Percentiles rank a stretch among this genome's conserved stretches.
Evolutionary conservation across 2,113 vertebrate species (phyloP).

Genomic region (Patagioenas fasciata): DNA sequence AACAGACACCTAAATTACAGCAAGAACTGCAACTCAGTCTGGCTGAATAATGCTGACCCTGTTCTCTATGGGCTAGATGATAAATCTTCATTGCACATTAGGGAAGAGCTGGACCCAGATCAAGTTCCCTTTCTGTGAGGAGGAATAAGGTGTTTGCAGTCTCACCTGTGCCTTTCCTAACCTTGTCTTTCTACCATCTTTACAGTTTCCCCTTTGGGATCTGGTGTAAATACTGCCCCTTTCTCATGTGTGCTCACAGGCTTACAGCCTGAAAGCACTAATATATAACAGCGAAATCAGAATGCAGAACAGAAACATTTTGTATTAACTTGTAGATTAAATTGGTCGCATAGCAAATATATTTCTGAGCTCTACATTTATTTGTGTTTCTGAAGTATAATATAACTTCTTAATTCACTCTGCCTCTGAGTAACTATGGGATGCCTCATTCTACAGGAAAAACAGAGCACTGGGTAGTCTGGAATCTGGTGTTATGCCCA

Average conservation of each 20-base stretch:
- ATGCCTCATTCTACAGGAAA: neutral
- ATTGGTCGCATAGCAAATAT: constrained; percentile 15
- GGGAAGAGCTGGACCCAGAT: neutral
- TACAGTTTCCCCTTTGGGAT: neutral
- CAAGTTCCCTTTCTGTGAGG: neutral
- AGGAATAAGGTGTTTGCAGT: neutral
- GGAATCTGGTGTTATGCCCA: neutral
- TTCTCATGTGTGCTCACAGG: neutral
- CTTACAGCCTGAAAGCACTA: neutral
- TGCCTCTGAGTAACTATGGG: neutral
- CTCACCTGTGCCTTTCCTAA: neutral
- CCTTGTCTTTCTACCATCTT: neutral
- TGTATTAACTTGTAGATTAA: neutral
- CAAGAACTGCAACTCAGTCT: neutral
- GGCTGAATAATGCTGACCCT: neutral
- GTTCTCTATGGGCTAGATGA: neutral
- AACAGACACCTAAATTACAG: neutral
- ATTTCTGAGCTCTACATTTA: neutral
- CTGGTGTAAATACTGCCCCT: neutral
- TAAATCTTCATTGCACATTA: neutral
- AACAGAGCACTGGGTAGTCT: neutral
- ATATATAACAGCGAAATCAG: neutral
- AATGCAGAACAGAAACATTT: constrained; percentile 5
- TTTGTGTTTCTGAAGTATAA: constrained; percentile 7
- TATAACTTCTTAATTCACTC: neutral